These are phyloP conservation scores for Microplitis deprimator DNA, from an alignment of 2,888 invertebrate species.

Conservation along the genomic window DNA sequence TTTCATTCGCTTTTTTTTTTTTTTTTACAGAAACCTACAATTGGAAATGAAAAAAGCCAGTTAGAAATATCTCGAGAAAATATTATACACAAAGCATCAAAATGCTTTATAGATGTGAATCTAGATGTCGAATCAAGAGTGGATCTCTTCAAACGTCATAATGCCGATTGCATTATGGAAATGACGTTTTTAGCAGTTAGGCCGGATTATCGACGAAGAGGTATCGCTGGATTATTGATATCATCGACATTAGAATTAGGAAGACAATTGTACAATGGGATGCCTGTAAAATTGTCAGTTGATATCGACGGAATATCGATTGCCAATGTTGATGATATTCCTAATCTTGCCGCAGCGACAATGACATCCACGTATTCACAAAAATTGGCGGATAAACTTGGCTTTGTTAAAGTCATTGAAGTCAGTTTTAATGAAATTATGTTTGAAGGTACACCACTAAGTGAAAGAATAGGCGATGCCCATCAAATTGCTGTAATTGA, in stretches of 20 bases:
- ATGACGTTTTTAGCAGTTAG: slow-evolving; percentile 79
- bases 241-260: slow-evolving; percentile 75
- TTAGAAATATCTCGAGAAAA: slow-evolving; percentile 75
- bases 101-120: slow-evolving; percentile 78
- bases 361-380: slow-evolving; percentile 76
- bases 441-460: slow-evolving; percentile 76
- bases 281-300: slow-evolving; percentile 60
- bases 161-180: slow-evolving; percentile 77
- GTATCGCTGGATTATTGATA: slow-evolving; percentile 74
- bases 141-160: slow-evolving; percentile 77
- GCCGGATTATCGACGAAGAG: slow-evolving; percentile 72
- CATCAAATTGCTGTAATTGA: slow-evolving; percentile 47
- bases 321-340: slow-evolving; percentile 63
- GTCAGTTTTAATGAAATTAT: slow-evolving; percentile 74
- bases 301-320: slow-evolving; percentile 61
- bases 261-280: slow-evolving; percentile 69
- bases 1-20: neutral
- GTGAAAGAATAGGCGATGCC: slow-evolving; percentile 73
- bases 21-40: slow-evolving; percentile 48
- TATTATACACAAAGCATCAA: slow-evolving; percentile 75
- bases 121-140: slow-evolving; percentile 75
- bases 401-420: slow-evolving; percentile 74
- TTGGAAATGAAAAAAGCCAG: slow-evolving; percentile 71
- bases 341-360: slow-evolving; percentile 75
- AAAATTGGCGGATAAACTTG: slow-evolving; percentile 74